These are phyloP conservation scores for Cladopsammia gracilis DNA, from an alignment of 64 coral and sea anemone species.

Conservation along the genomic window DNA sequence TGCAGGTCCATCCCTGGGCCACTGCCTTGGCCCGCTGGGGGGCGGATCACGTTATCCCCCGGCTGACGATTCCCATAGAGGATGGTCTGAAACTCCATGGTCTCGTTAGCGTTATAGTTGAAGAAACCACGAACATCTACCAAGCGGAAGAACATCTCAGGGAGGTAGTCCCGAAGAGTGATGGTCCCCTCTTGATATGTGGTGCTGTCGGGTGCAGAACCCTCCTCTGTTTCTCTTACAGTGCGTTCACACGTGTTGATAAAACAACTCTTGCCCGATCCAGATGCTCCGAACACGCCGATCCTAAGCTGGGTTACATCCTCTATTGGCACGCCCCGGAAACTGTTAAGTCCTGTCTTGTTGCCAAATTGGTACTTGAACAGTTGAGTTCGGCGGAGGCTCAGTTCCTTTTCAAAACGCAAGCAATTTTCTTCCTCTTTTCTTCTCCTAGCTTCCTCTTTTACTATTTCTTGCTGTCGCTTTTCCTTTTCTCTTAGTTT, in stretches of 20 bases:
- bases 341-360: slow-evolving; percentile 74
- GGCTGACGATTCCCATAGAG: slow-evolving; percentile 61
- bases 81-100: slow-evolving; percentile 62
- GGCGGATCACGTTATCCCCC: slow-evolving; percentile 53
- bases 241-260: slow-evolving; percentile 77
- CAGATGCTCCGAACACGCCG: slow-evolving; percentile 83
- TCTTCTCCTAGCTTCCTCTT: not conserved
- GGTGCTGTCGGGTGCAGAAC: not conserved
- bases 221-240: slow-evolving; percentile 50
- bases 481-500: slow-evolving; percentile 12
- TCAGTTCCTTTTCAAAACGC: slow-evolving; percentile 53
- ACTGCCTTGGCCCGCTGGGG: slow-evolving; percentile 7
- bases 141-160: slow-evolving; percentile 72
- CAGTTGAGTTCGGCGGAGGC: slow-evolving; percentile 35
- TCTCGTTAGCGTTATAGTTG: slow-evolving; percentile 43
- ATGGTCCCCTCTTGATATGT: slow-evolving; percentile 3
- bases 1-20: not conserved
- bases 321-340: slow-evolving; percentile 42
- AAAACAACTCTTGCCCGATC: slow-evolving; percentile 90
- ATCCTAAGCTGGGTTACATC: slow-evolving; percentile 75
- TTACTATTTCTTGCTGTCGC: slow-evolving; percentile 4
- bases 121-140: slow-evolving; percentile 85
- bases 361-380: slow-evolving; percentile 81
- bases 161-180: slow-evolving; percentile 70
- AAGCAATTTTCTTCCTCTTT: not conserved